A percentile compares a stretch with the other conserved stretches of the same genome.
phyloP scores from a whole-genome alignment of 2,113 vertebrate genomes.

The Trematocara marginatum region DNA sequence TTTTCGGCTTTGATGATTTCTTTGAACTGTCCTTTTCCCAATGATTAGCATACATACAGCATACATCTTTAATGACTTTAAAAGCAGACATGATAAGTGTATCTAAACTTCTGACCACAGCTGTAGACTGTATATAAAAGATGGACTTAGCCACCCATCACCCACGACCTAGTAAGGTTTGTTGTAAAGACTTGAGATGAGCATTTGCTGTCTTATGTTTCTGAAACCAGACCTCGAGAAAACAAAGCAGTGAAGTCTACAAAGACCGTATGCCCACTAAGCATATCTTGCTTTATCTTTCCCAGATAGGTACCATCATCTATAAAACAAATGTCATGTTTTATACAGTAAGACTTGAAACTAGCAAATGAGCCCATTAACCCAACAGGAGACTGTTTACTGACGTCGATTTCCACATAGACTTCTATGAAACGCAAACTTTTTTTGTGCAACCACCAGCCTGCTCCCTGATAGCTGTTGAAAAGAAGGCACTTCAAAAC shows the following conservation, averaged over 20 bases:
- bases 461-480: neutral
- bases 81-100: fast-evolving
- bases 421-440: neutral
- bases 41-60: neutral
- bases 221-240: neutral
- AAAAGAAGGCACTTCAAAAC: neutral
- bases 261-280: fast-evolving
- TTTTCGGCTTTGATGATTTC: neutral
- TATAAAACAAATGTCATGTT: neutral
- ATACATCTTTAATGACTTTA: neutral
- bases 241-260: neutral
- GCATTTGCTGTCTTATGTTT: fast-evolving
- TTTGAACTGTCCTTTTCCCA: neutral
- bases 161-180: neutral
- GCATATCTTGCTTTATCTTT: neutral
- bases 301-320: neutral
- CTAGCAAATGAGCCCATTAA: neutral
- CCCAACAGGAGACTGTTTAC: neutral
- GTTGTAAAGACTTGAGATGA: neutral
- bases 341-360: neutral
- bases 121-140: neutral
- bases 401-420: neutral
- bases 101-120: neutral
- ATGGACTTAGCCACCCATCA: neutral
- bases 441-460: neutral